Evolutionary conservation across 2,888 invertebrate species (phyloP), one percentile per base, ranked within the genome.

Genomic region (Unio delphinus): DNA sequence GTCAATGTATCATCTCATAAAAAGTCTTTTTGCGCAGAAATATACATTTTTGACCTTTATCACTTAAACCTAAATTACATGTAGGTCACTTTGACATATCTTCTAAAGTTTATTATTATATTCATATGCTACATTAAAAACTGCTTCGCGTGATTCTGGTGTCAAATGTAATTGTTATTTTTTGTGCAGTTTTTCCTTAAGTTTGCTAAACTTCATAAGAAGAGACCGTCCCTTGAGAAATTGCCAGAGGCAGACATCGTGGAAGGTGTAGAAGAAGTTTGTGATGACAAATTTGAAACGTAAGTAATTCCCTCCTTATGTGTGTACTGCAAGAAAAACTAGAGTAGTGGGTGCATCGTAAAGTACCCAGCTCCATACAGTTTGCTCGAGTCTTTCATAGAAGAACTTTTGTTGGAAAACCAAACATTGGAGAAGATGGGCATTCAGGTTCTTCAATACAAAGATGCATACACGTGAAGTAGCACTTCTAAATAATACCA

Each of bases 241-340:
- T 65, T 87, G 18, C 80, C 84, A 56, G 88, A 88, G 68, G 85
- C 86, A 23, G 85, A 87, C 26, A 64, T 87, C 5, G 67, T 83
- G 30, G 83, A 83, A 23, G 64, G 85, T 20, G 67, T 81, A 20
- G 87, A 88, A 55, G 69, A 73, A 26, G 74, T 85, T 1, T 88
- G 87, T 68, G 61, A 64, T 23, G 76, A 74, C 17, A 70, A 69
- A 55, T 79, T 83, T 72, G 79, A 81, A 28, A 70, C 68, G 84
- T 85, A 78, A 76, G 80, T 72, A 1, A 11, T 45, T 45, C 15
- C 45, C 8, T 45, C 45, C 45, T 3, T 45, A 28, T 11, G 4
- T 57, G 23, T 28, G 20, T 15, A 64, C 1, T 23, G 23, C n/a
- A 55, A 7, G 11, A 20, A 28, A 34, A 45, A 55, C 26, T 20